Conservation (phyloP, 1,140 invertebrate genomes). For the Hetaerina americana region DNA sequence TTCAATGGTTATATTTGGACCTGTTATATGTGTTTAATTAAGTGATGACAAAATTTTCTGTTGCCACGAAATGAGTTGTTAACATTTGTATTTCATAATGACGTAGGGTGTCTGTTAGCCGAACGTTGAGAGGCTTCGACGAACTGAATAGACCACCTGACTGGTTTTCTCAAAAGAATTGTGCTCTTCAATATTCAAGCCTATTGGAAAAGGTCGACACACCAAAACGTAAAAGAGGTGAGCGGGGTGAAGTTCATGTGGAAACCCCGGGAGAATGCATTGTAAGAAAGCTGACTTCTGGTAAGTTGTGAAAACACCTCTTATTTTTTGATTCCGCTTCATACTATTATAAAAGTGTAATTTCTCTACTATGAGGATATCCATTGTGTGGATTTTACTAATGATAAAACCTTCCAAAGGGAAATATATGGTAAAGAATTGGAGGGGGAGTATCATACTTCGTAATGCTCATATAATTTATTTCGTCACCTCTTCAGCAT, state of each 20-base stretch:
- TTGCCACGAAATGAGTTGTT: too few species aligned
- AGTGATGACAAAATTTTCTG: too few species aligned
- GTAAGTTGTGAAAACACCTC: constrained; percentile 18
- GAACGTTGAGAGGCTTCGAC: constrained; percentile 46
- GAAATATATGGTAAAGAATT: too few species aligned
- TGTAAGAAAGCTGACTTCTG: constrained; percentile 52
- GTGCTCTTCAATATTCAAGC: constrained; percentile 75
- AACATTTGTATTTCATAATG: too few species aligned
- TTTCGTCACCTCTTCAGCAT: too few species aligned
- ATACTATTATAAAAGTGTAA: too few species aligned
- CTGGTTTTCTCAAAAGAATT: constrained; percentile 87
- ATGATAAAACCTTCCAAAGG: too few species aligned
- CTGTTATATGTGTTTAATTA: neutral
- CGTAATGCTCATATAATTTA: too few species aligned
- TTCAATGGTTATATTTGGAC: neutral
- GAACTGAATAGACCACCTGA: constrained; percentile 65
- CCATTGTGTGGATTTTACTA: too few species aligned
- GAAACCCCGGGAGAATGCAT: constrained; percentile 73
- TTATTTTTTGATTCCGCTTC: too few species aligned
- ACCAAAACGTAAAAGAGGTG: constrained; percentile 73
- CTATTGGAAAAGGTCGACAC: constrained; percentile 73
- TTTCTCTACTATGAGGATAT: too few species aligned
- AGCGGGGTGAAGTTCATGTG: constrained; percentile 34
- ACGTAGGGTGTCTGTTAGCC: constrained; percentile 65
- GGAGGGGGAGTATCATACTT: too few species aligned